phyloP scores from a whole-genome alignment of 2,113 vertebrate genomes.

The Bubo scandiacus region DNA sequence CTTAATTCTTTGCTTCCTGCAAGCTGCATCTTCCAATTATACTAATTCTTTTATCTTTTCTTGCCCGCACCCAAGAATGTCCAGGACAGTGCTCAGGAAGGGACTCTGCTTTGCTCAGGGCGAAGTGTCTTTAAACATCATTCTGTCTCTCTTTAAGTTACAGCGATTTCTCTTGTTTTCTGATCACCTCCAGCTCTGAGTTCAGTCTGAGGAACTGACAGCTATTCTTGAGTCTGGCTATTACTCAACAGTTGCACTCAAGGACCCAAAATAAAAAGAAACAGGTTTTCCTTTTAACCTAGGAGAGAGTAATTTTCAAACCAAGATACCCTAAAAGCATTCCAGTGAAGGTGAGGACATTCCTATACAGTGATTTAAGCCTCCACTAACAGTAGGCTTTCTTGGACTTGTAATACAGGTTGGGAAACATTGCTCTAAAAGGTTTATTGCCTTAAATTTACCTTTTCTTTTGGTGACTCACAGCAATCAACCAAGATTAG shows the following conservation, averaged over 20 bases:
- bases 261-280: neutral
- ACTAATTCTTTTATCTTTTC: neutral
- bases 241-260: neutral
- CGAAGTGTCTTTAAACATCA: neutral
- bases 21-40: neutral
- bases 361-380: neutral
- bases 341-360: neutral
- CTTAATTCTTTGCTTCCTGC: neutral
- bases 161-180: conserved; percentile 22
- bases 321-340: neutral
- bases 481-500: neutral
- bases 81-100: neutral
- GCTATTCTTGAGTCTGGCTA: neutral
- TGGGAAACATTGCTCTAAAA: neutral
- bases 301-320: neutral
- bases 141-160: neutral
- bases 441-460: neutral
- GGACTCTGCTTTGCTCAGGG: neutral
- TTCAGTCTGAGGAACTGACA: neutral
- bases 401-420: neutral
- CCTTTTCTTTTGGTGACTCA: neutral
- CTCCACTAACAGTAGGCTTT: neutral
- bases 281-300: neutral
- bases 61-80: neutral
- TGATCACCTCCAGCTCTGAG: neutral